Evolutionary conservation across 1,140 invertebrate species (phyloP), one percentile per base, ranked within the genome.

Genomic region (Bombus vancouverensis): DNA sequence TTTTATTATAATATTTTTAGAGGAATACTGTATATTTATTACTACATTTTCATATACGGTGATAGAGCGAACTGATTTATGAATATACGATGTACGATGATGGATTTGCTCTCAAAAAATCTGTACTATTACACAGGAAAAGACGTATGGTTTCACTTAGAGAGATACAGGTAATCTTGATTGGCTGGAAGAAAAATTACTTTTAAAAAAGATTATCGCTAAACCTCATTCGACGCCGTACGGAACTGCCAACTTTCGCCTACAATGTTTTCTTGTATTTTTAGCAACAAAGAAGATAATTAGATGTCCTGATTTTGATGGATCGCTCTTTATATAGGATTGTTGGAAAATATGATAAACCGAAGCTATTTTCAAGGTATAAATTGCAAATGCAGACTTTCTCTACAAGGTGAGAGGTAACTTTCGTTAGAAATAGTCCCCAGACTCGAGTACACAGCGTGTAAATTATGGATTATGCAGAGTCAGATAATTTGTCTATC

Each of bases 101-200:
- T 73, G 39, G 28, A 72, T 42, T n/a, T 9, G 71, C 34, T 25
- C 8, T 73, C 5, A 2, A 73, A 42, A 39, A 37, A 37, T 70
- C 66, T 6, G 22, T 25, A 39, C 34, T 9, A 9, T 37, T 71
- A 28, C 25, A 39, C 9, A 25, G 25, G 28, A 28, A 25, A 34
- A 71, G 68, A 28, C 25, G 37, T 39, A 39, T 70, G 10, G 70
- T 42, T 28, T 72, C 39, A 9, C 12, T 42, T n/a, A 18, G n/a
- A 73, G 9, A n/a, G 71, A 74, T 47, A 42, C 10, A 22, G 72
- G 28, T 47, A 74, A 74, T 42, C 42, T 34, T 32, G 72, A 74
- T 74, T 74, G 39, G 28, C 34, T n/a, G 9, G 42, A 74, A 74
- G 72, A 74, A 47, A 47, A 47, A 32, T 74, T 47, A 32, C 72